Base-by-base conservation (phyloP, 2,113 vertebrate species). In the Anseranas semipalmata region DNA sequence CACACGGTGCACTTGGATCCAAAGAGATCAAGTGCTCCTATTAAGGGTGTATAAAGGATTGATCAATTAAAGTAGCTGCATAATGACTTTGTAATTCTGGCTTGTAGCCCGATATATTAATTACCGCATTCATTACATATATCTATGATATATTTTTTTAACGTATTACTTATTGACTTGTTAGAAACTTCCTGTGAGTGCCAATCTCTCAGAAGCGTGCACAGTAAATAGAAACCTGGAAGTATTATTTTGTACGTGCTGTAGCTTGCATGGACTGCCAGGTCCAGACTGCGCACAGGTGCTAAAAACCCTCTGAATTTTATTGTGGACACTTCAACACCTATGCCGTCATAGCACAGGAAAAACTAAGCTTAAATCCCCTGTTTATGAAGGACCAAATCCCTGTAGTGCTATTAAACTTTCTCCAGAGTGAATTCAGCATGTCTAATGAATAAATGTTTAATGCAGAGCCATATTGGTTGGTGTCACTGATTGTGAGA, bases 381-480 rank as follows among this genome's bases (percentile, higher is more conserved):
- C 85, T 50, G 72, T 93, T 94, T 94, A 87, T 97, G 90, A 93
- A 91, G 75, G n/a, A 88, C 59, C 79, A 90, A 93, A 85, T 86
- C 92, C 72, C 92, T 59, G 63, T 77, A 75, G 85, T 91, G 46
- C 93, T 76, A 74, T 95, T 90, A 95, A 88, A 74, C 75, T 79
- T 92, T 80, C 56, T 81, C 35, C 45, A 67, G 76, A 43, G 43
- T 46, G 60, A 70, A 27, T 87, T 83, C 79, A 77, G 45, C 10
- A 32, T 74, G 73, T 17, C 58, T 28, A 3, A 50, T 87, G 90
- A 92, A 90, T 96, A 95, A 95, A 95, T 80, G 63, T 96, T 97
- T 95, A 95, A 95, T 90, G 85, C 59, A 91, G 79, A 62, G 59
- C 66, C 0, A 3, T 73, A 73, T 66, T 60, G 56, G 96, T 63